A percentile compares a stretch with the other conserved stretches of the same genome.
These are phyloP conservation scores for Donacobius atricapilla DNA, from an alignment of 2,113 vertebrate genomes.

Conservation along the genomic window DNA sequence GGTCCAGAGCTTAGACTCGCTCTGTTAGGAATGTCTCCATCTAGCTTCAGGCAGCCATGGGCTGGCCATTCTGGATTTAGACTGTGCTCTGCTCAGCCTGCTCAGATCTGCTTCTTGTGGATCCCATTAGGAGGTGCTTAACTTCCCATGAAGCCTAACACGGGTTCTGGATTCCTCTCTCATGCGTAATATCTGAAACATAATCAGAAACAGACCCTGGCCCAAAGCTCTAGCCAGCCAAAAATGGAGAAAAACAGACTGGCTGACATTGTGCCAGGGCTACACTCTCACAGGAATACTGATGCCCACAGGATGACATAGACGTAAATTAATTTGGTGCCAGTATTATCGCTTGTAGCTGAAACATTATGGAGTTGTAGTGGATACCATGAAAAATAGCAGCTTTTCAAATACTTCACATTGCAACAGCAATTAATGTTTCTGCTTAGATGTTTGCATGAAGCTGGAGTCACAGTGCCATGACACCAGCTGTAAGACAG, in stretches of 20 bases:
- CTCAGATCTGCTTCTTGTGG: conserved; percentile 2
- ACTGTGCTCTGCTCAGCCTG: not conserved
- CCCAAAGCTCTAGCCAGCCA: not conserved
- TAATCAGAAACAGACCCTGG: conserved; percentile 50
- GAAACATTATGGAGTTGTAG: not conserved
- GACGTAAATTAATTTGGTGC: not conserved
- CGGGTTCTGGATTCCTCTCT: conserved; percentile 25
- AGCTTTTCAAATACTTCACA: not conserved
- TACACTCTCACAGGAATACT: not conserved
- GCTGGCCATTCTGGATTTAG: not conserved
- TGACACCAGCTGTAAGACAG: not conserved
- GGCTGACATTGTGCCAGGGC: not conserved
- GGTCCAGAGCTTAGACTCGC: not conserved
- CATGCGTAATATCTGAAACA: conserved; percentile 40
- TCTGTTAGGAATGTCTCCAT: not conserved
- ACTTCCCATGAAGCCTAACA: conserved; percentile 1
- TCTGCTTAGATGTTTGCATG: not conserved
- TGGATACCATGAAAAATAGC: not conserved
- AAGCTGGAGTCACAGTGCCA: not conserved
- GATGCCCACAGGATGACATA: not conserved
- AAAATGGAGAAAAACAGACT: conserved; percentile 38
- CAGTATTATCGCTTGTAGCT: not conserved
- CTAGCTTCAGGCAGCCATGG: not conserved
- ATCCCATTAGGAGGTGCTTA: conserved; percentile 37
- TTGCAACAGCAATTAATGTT: not conserved